Evolutionary conservation across 2,113 vertebrate genomes (phyloP).

Genomic region (Sinocyclocheilus maitianheensis): DNA sequence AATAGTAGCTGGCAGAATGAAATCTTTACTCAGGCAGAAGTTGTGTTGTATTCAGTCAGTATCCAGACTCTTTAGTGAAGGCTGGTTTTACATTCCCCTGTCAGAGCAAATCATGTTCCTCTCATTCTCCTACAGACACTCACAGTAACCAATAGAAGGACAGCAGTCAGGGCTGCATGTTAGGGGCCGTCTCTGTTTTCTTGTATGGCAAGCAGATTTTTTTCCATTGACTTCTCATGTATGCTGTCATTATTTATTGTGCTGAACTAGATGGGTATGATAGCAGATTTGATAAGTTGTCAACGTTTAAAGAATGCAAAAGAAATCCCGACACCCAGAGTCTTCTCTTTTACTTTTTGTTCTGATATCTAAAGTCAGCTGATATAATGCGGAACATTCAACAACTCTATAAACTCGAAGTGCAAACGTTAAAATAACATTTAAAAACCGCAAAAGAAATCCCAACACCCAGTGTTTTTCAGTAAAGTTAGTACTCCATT

Average conservation of each 20-base stretch:
- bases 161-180: constrained; percentile 30
- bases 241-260: not conserved
- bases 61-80: constrained; percentile 2
- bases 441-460: not conserved
- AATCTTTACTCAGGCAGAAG: not conserved
- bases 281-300: not conserved
- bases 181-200: constrained; percentile 53
- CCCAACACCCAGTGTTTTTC: not conserved
- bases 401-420: too few relatives aligned
- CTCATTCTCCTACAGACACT: constrained; percentile 43
- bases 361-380: not conserved
- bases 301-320: too few relatives aligned
- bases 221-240: not conserved
- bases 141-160: constrained; percentile 46
- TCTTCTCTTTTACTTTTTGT: not conserved
- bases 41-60: constrained; percentile 22
- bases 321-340: too few relatives aligned
- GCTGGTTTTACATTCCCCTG: constrained; percentile 51
- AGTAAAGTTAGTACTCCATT: too few relatives aligned
- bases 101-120: constrained; percentile 58
- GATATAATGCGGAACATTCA: too few relatives aligned
- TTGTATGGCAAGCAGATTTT: not conserved
- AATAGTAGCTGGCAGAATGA: not conserved
- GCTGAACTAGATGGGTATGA: not conserved
- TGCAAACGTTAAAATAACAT: not conserved